Evolutionary conservation across 2,888 invertebrate species (phyloP).

Genomic region (Cryptosula pallasiana): DNA sequence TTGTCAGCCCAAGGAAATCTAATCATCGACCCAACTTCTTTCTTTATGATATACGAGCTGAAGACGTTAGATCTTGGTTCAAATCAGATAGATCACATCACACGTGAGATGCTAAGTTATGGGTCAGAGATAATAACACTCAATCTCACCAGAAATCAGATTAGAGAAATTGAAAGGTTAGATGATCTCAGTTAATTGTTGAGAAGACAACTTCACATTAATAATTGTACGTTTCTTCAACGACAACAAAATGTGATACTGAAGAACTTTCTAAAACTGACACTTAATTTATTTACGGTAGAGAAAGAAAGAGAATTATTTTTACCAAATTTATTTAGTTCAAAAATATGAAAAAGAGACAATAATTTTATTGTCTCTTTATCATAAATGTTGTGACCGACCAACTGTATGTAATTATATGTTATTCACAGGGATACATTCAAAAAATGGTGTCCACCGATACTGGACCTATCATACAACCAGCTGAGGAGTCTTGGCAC

Average conservation of each 20-base stretch:
- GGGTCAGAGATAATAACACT: background rate
- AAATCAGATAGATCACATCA: background rate
- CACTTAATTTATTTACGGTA: no score
- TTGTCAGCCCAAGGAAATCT: background rate
- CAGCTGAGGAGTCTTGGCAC: background rate
- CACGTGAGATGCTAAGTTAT: background rate
- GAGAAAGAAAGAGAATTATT: no score
- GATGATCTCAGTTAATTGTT: no score
- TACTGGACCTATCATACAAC: conserved; percentile 1
- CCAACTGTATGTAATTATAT: no score
- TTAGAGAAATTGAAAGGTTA: background rate
- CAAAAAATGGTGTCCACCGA: background rate
- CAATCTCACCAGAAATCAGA: background rate
- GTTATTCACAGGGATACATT: background rate
- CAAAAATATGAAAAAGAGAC: no score
- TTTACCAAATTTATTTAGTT: no score
- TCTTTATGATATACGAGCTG: background rate
- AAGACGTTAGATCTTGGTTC: background rate
- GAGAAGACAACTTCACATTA: no score
- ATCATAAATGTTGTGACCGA: no score
- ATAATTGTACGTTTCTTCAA: no score
- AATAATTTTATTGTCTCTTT: no score
- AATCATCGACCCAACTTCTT: background rate
- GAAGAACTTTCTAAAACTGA: no score
- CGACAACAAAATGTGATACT: no score